Conservation (phyloP, 2,888 invertebrate species). For the Archips xylosteana region DNA sequence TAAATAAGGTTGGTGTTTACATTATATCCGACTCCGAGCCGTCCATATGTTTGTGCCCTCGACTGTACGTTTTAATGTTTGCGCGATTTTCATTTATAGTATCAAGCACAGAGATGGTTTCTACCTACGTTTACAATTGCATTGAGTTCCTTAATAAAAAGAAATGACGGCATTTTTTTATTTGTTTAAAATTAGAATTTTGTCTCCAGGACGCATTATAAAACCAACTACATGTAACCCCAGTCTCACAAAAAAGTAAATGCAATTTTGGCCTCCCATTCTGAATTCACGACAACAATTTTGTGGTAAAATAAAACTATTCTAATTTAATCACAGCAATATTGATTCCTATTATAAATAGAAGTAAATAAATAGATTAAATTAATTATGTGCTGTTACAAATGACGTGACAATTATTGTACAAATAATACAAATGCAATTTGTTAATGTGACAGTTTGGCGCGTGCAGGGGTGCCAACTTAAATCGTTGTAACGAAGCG, state of each 20-base stretch:
- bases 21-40: too few relatives aligned
- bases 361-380: slow-evolving; percentile 73
- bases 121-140: not conserved
- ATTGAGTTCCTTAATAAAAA: not conserved
- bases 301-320: slow-evolving; percentile 65
- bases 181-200: not conserved
- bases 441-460: slow-evolving; percentile 73
- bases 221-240: not conserved
- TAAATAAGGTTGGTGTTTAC: too few relatives aligned
- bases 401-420: slow-evolving; percentile 54
- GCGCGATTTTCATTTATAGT: not conserved
- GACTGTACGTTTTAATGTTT: too few relatives aligned
- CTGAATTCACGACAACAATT: slow-evolving; percentile 33
- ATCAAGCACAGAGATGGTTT: not conserved
- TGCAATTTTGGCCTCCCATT: slow-evolving; percentile 33
- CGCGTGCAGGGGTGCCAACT: slow-evolving; percentile 69
- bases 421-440: slow-evolving; percentile 77
- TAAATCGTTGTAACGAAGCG: slow-evolving; percentile 79
- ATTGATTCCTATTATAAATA: slow-evolving; percentile 60
- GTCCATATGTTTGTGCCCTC: too few relatives aligned
- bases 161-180: not conserved
- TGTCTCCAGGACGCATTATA: not conserved
- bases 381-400: slow-evolving; percentile 70
- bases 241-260: slow-evolving; percentile 20
- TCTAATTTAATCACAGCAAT: slow-evolving; percentile 78